These are phyloP conservation scores for Mesoligia furuncula DNA, from an alignment of 2,888 invertebrate species.

Conservation along the genomic window DNA sequence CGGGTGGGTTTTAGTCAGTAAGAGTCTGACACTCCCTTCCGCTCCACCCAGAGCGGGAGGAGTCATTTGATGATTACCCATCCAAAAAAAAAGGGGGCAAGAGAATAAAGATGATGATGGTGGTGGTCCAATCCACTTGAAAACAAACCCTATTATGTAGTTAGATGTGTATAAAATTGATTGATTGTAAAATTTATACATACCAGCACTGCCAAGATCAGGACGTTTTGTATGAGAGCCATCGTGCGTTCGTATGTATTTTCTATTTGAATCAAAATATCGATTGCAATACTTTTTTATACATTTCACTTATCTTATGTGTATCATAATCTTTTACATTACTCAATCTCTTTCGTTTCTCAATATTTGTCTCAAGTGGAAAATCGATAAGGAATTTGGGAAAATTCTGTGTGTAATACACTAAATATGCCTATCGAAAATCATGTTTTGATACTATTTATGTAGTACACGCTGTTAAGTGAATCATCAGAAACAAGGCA, in stretches of 20 bases:
- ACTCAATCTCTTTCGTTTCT: constrained; percentile 16
- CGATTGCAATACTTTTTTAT: constrained; percentile 32
- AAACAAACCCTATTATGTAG: not conserved
- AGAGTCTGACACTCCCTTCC: no score
- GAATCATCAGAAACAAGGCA: not conserved
- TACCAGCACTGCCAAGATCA: constrained; percentile 42
- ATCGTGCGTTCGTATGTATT: constrained; percentile 24
- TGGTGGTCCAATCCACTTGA: not conserved
- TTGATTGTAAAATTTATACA: constrained; percentile 8
- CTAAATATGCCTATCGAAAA: constrained; percentile 1
- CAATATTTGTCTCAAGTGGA: constrained; percentile 43
- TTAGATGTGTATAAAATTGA: not conserved
- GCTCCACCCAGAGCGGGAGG: no score
- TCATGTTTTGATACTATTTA: not conserved
- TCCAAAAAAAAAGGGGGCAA: no score
- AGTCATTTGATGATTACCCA: no score
- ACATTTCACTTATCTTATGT: constrained; percentile 41
- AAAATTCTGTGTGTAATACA: constrained; percentile 10
- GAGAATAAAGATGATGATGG: not conserved
- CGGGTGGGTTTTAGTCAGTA: no score
- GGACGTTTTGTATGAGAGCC: constrained; percentile 27
- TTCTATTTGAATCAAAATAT: constrained; percentile 17
- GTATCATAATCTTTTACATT: constrained; percentile 27
- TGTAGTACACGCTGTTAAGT: not conserved
- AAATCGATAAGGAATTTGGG: constrained; percentile 29